Percentiles rank a stretch among this genome's conserved stretches.
These are phyloP conservation scores for Microcebus ravelobensis DNA, from an alignment of 2,113 vertebrate genomes.

Conservation along the genomic window DNA sequence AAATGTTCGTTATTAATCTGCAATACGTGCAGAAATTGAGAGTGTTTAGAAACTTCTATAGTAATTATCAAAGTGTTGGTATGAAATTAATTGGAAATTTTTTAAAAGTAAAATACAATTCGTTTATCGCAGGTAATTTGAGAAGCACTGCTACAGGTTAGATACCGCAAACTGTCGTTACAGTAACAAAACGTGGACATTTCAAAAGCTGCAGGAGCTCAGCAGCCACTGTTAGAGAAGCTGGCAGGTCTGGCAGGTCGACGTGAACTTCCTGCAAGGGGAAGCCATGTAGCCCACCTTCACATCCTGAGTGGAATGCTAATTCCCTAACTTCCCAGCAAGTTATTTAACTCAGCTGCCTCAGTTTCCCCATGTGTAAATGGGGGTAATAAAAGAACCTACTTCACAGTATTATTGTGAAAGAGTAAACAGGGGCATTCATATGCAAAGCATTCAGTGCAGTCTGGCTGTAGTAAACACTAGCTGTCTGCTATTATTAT, in stretches of 20 bases:
- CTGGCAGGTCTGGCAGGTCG: too few species aligned
- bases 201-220: neutral
- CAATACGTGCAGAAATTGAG: neutral
- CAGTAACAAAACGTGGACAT: neutral
- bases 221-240: neutral
- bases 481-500: neutral
- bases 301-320: neutral
- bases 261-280: fast-evolving
- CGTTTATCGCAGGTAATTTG: neutral
- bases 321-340: neutral
- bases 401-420: neutral
- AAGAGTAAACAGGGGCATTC: neutral
- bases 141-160: neutral
- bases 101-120: neutral
- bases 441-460: neutral
- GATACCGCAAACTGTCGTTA: neutral
- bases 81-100: neutral
- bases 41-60: neutral
- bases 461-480: neutral
- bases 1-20: neutral
- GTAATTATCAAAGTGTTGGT: neutral
- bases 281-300: fast-evolving
- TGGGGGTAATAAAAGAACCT: neutral
- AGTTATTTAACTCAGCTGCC: neutral
- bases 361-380: neutral